Percentiles rank a stretch among this genome's conserved stretches.
Evolutionary conservation across 2,113 vertebrate species (phyloP).

Genomic region (Illadopsis cleaveri): DNA sequence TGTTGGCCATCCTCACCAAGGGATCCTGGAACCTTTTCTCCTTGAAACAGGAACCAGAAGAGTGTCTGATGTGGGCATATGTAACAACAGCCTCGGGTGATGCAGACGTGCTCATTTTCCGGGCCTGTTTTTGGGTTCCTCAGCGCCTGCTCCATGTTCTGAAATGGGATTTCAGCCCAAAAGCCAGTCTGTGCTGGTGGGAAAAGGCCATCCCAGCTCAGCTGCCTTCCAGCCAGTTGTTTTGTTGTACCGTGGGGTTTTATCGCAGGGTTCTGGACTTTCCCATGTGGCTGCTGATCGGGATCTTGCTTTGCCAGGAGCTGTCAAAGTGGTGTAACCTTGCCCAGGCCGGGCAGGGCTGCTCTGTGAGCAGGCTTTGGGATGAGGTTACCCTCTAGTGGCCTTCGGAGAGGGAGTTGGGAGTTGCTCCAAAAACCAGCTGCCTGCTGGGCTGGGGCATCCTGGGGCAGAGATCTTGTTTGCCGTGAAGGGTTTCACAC

Average conservation of each 20-base stretch:
- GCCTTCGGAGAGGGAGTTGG: background rate
- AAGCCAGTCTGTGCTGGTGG: background rate
- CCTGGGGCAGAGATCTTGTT: background rate
- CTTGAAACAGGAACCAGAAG: background rate
- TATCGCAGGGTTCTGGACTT: background rate
- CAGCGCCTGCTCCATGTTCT: background rate
- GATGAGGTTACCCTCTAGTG: slow-evolving; percentile 51
- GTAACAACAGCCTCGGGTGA: background rate
- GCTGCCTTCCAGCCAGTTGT: background rate
- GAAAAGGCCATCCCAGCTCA: background rate
- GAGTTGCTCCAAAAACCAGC: rapidly evolving
- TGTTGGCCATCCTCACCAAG: background rate
- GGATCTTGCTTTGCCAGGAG: background rate
- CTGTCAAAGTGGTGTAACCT: background rate
- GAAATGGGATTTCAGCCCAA: background rate
- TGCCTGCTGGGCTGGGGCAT: background rate
- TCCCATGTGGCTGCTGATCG: background rate
- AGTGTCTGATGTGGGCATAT: background rate
- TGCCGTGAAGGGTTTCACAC: rapidly evolving
- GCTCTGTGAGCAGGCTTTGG: background rate
- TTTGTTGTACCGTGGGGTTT: background rate
- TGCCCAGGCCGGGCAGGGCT: background rate
- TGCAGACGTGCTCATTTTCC: background rate
- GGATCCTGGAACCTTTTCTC: background rate
- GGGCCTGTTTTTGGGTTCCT: background rate